Conservation (phyloP, 2,888 invertebrate genomes). For the Emmelina monodactyla region DNA sequence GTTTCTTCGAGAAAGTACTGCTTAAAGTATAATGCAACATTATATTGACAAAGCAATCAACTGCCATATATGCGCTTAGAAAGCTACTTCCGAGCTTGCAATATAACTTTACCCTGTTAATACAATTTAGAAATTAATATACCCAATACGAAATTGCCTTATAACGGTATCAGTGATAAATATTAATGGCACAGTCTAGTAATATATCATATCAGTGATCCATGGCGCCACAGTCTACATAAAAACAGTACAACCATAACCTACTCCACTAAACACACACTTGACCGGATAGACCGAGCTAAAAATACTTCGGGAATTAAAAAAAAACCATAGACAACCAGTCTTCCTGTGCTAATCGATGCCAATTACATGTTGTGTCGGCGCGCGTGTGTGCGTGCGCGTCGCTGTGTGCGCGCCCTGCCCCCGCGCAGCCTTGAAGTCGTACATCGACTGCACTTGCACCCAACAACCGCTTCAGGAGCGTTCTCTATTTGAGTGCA, state of each 20-base stretch:
- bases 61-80: too few species aligned
- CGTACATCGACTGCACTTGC: slow-evolving; percentile 58
- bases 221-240: too few species aligned
- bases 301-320: slow-evolving; percentile 29
- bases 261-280: slow-evolving; percentile 5
- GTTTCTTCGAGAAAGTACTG: too few species aligned
- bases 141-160: too few species aligned
- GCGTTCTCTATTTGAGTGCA: slow-evolving; percentile 18
- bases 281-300: slow-evolving; percentile 25
- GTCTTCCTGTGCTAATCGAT: slow-evolving; percentile 62
- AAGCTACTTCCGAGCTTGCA: too few species aligned
- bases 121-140: too few species aligned
- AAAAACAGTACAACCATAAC: not conserved
- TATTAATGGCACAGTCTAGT: too few species aligned
- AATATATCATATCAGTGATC: too few species aligned
- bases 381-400: slow-evolving; percentile 17
- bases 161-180: too few species aligned
- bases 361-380: slow-evolving; percentile 40
- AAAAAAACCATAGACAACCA: slow-evolving; percentile 36
- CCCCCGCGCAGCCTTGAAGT: slow-evolving; percentile 37
- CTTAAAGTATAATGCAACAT: too few species aligned
- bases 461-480: slow-evolving; percentile 33
- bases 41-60: too few species aligned
- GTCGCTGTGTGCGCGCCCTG: slow-evolving; percentile 21
- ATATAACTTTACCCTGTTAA: too few species aligned